Evolutionary conservation across 2,797 vertebrate species (phyloP).

Genomic region (Vespertilio murinus): DNA sequence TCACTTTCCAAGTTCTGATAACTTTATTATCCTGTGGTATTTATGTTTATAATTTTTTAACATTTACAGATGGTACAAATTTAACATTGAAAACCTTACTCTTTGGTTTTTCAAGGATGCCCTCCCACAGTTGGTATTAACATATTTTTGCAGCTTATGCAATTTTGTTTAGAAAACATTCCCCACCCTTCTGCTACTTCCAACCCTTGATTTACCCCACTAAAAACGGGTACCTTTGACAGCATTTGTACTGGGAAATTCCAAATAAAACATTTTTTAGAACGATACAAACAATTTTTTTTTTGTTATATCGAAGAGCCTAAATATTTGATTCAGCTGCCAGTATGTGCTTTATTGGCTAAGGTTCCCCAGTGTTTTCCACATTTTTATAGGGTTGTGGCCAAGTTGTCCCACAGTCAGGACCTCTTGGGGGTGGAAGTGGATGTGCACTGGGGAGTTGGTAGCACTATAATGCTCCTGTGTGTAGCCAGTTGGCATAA

Average conservation of each 20-base stretch:
- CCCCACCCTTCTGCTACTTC: not conserved
- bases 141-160: not conserved
- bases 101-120: constrained; percentile 36
- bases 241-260: constrained; percentile 65
- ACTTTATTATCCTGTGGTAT: constrained; percentile 30
- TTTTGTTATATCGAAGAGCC: constrained; percentile 63
- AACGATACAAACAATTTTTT: constrained; percentile 68
- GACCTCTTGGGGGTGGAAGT: constrained; percentile 43
- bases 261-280: constrained; percentile 76
- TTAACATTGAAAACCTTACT: constrained; percentile 47
- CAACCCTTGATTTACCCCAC: constrained; percentile 67
- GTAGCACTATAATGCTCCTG: not conserved
- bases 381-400: constrained; percentile 52
- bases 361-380: constrained; percentile 62
- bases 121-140: not conserved
- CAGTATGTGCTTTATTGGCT: constrained; percentile 64
- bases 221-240: constrained; percentile 60
- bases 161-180: constrained; percentile 52
- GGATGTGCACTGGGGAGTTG: not conserved
- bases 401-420: constrained; percentile 56
- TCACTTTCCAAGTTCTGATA: constrained; percentile 30
- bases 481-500: not conserved
- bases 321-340: constrained; percentile 72
- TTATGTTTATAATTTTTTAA: constrained; percentile 41
- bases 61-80: constrained; percentile 13